Conservation (phyloP, 2,797 vertebrate species). For the Spinus olivaceus region DNA sequence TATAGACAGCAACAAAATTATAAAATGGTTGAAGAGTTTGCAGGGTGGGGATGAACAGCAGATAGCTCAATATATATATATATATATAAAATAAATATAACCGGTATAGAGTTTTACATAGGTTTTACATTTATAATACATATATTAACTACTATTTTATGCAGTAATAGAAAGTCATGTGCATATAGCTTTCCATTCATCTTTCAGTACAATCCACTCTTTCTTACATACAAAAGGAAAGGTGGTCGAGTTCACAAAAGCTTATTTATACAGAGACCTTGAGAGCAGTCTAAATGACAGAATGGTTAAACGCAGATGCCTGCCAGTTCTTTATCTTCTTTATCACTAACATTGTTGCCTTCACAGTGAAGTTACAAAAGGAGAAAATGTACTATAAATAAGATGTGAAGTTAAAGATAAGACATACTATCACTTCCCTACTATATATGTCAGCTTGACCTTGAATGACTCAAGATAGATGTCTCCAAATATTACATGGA, state of each 20-base stretch:
- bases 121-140: not conserved
- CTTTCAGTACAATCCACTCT: not conserved
- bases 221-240: not conserved
- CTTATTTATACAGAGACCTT: not conserved
- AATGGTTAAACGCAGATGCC: not conserved
- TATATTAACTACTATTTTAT: not conserved
- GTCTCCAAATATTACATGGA: not conserved
- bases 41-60: not conserved
- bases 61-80: not conserved
- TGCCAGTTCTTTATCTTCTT: conserved; percentile 3
- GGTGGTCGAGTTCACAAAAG: not conserved
- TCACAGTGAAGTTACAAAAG: not conserved
- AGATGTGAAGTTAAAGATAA: conserved; percentile 1
- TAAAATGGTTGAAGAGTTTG: not conserved
- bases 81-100: not conserved
- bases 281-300: not conserved
- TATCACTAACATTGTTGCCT: not conserved
- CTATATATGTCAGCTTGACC: not conserved
- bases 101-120: not conserved
- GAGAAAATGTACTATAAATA: conserved; percentile 18
- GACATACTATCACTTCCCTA: not conserved
- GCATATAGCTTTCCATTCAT: not conserved
- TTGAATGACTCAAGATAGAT: not conserved
- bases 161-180: not conserved
- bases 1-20: not conserved